phyloP scores from a whole-genome alignment of 2,797 vertebrate species.

The Staurois parvus region DNA sequence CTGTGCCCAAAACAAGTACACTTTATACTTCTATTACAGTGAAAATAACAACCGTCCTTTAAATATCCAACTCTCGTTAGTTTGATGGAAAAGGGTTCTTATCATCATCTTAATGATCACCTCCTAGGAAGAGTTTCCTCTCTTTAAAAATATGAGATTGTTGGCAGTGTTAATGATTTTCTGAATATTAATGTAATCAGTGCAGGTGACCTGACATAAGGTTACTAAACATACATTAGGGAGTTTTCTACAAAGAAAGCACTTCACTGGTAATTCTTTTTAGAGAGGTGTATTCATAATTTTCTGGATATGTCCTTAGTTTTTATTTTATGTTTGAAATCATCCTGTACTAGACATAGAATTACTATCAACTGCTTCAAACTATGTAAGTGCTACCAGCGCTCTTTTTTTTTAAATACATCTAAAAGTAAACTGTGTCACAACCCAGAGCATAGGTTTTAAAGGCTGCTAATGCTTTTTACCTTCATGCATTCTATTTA shows the following conservation, averaged over 20 bases:
- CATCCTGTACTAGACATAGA: no score
- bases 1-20: no score
- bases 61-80: no score
- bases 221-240: neutral
- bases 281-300: neutral
- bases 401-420: no score
- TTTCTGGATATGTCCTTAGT: neutral
- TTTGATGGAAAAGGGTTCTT: slow-evolving; percentile 39
- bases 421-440: no score
- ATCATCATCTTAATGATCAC: slow-evolving; percentile 40
- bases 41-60: no score
- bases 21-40: no score
- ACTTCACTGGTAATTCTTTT: neutral
- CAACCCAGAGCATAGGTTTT: no score
- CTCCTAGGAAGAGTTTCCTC: neutral
- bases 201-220: neutral
- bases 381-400: no score
- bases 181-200: slow-evolving; percentile 51
- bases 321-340: neutral
- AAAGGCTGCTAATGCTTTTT: no score
- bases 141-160: slow-evolving; percentile 12
- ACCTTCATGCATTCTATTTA: no score
- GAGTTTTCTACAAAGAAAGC: neutral
- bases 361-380: no score
- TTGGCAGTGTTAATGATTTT: slow-evolving; percentile 21